Evolutionary conservation across 2,797 vertebrate genomes (phyloP), one percentile per base, ranked within the genome.

Genomic region (Bradypodion pumilum): DNA sequence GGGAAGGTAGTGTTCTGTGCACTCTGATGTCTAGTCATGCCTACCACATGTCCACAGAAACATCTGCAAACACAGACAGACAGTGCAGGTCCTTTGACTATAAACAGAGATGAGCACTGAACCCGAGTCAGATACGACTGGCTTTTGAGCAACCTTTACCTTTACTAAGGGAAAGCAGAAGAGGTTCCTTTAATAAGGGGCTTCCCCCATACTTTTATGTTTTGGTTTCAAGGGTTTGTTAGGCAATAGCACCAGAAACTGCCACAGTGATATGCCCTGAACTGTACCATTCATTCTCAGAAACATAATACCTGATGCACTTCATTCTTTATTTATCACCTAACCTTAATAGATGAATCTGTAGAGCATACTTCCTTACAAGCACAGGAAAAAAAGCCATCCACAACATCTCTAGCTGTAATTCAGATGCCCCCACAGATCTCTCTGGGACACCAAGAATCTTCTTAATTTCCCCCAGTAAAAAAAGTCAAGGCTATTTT

Each of bases 401-500:
- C 76, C 35, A 29, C 44, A 56, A 19, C 56, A 85, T 49, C 25
- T 82, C 62, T 29, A 52, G 44, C 4, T 86, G 42, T 70, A 86
- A 70, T 35, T 40, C 79, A 66, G 65, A 85, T 40, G 37, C 42
- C 74, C 65, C 37, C 46, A 42, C 78, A 77, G 46, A 21, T 79
- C 5, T 56, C 42, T 7, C 3, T 3, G 78, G 23, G 19, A 23
- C 62, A 72, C 68, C 5, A 8, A 77, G 76, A 87, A 44, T 60
- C 65, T 35, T 35, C 74, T 49, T 27, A 66, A n/a, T 65, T 88
- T 90, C 81, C 12, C 70, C 85, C 37, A 69, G 25, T 66, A 75
- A 5, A n/a, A n/a, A 25, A 3, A 69, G 27, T n/a, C 49, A 46
- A 59, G 84, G 62, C 49, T 44, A n/a, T 69, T 2, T 63, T 52